A percentile compares a stretch with the other conserved stretches of the same genome.
Conservation (phyloP, 53 echinoderm and acorn worm genomes). For the Zoroaster sp. region DNA sequence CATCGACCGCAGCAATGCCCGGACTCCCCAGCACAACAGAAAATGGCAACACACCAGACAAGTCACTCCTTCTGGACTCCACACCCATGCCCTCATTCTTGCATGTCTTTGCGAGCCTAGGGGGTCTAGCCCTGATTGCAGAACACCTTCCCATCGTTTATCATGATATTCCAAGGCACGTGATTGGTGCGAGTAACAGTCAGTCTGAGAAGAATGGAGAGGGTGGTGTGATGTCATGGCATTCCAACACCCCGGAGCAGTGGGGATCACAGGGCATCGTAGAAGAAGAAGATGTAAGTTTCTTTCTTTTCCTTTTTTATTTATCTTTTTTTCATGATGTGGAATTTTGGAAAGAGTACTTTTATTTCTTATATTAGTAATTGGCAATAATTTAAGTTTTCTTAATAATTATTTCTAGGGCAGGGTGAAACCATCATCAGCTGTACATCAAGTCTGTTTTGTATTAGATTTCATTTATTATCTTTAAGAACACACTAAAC, state of each 20-base stretch:
- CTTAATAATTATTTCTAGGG: too few relatives aligned
- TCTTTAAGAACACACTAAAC: too few relatives aligned
- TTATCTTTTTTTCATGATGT: too few relatives aligned
- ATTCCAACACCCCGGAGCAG: slow-evolving; percentile 35
- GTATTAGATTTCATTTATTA: too few relatives aligned
- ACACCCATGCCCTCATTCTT: slow-evolving; percentile 89
- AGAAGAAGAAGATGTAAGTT: slow-evolving; percentile 59
- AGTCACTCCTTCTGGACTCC: slow-evolving; percentile 69
- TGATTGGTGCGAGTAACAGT: neutral
- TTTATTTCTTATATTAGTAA: too few relatives aligned
- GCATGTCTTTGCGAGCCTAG: slow-evolving; percentile 93
- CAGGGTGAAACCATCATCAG: too few relatives aligned
- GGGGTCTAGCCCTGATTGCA: slow-evolving; percentile 96
- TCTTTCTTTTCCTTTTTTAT: neutral
- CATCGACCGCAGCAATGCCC: neutral
- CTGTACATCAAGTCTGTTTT: too few relatives aligned
- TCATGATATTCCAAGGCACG: slow-evolving; percentile 56
- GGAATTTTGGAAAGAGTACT: neutral
- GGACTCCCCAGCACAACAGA: slow-evolving; percentile 11
- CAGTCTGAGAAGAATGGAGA: slow-evolving; percentile 60
- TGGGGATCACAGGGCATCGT: slow-evolving; percentile 44
- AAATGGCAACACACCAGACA: slow-evolving; percentile 49
- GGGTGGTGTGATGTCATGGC: slow-evolving; percentile 49
- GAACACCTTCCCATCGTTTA: slow-evolving; percentile 94
- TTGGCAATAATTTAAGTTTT: too few relatives aligned